Evolutionary conservation across 2,888 invertebrate species (phyloP).

Genomic region (Heliconius ismenius): DNA sequence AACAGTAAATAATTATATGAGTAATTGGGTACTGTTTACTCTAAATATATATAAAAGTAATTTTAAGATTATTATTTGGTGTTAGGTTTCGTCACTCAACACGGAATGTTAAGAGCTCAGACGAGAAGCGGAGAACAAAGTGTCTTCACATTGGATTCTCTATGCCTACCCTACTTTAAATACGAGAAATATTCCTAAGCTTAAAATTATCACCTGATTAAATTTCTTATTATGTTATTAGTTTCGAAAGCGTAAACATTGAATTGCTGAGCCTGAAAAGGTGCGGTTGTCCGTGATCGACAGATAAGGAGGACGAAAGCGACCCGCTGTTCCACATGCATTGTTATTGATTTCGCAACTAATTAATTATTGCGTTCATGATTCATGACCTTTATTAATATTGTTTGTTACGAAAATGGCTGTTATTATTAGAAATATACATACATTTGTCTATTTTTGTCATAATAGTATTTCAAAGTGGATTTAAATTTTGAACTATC

Average conservation of each 20-base stretch:
- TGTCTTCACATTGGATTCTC: background rate
- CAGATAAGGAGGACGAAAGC: conserved; percentile 54
- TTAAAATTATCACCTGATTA: background rate
- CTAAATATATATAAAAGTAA: too few relatives aligned
- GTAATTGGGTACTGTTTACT: too few relatives aligned
- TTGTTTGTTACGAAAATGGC: background rate
- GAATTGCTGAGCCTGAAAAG: conserved; percentile 46
- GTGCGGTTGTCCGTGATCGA: conserved; percentile 48
- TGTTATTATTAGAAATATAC: background rate
- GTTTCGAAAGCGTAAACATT: conserved; percentile 43
- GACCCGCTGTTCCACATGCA: conserved; percentile 53
- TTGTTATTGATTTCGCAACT: conserved; percentile 50
- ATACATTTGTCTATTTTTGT: background rate
- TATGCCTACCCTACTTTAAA: background rate
- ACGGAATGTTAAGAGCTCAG: background rate
- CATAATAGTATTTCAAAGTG: background rate
- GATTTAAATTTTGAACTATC: background rate
- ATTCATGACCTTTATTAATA: conserved; percentile 10
- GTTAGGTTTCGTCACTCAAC: background rate
- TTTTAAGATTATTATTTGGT: background rate
- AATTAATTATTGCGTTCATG: conserved; percentile 46
- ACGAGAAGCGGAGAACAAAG: background rate
- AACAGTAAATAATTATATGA: too few relatives aligned
- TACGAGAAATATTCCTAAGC: background rate
- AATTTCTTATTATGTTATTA: conserved; percentile 22